Conservation (phyloP, 2,888 invertebrate species). For the Nycteola revayana region DNA sequence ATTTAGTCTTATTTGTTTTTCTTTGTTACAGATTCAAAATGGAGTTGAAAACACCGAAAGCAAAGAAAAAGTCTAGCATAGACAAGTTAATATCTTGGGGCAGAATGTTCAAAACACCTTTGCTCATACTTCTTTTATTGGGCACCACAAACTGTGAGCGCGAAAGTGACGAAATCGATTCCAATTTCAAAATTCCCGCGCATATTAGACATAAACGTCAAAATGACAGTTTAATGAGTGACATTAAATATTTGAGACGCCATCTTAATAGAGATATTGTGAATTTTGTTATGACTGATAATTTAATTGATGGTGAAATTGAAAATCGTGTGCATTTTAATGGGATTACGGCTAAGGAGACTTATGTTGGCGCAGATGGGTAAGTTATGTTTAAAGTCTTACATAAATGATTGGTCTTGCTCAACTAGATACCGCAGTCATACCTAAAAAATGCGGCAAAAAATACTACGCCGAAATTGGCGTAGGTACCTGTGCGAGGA, state of each 20-base stretch:
- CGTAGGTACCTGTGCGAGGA: no score
- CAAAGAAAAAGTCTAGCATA: conserved; percentile 65
- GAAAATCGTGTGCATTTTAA: conserved; percentile 84
- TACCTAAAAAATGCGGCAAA: no score
- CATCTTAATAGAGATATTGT: conserved; percentile 68
- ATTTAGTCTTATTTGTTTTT: no score
- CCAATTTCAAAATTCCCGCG: conserved; percentile 27
- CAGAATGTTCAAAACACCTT: conserved; percentile 60
- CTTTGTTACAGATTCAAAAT: conserved; percentile 60
- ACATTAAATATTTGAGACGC: conserved; percentile 65
- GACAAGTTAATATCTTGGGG: conserved; percentile 59
- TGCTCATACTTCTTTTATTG: conserved; percentile 61
- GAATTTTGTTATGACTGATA: conserved; percentile 85
- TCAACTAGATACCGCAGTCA: no score
- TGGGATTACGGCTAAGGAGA: conserved; percentile 86
- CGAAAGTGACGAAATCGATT: conserved; percentile 46
- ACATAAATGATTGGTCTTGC: no score
- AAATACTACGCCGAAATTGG: no score
- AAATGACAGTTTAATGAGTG: conserved; percentile 54
- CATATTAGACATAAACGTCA: conserved; percentile 49
- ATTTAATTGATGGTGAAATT: conserved; percentile 86
- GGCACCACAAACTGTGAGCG: conserved; percentile 66
- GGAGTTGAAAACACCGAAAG: conserved; percentile 71
- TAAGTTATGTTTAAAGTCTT: conserved; percentile 63
- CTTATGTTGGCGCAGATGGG: conserved; percentile 80